phyloP scores from a whole-genome alignment of 2,888 invertebrate genomes.

The Mesorhabditis sp. region DNA sequence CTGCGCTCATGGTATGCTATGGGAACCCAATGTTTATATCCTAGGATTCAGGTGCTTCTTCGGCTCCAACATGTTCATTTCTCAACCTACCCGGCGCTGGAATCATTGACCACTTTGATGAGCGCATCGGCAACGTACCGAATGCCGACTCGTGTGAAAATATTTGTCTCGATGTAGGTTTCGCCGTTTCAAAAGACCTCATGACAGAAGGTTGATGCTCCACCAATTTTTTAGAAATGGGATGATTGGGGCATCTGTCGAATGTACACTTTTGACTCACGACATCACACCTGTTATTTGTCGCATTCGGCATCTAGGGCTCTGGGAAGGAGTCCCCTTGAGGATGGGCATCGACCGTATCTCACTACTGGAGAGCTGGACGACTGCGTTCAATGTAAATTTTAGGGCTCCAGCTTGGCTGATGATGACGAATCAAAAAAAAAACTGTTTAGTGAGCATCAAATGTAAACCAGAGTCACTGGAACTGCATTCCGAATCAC shows the following conservation, averaged over 20 bases:
- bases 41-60: background rate
- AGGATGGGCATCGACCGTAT: background rate
- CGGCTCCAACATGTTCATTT: background rate
- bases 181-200: background rate
- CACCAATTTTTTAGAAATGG: background rate
- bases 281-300: background rate
- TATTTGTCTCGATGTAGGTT: background rate
- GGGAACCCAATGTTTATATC: background rate
- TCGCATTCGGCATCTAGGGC: background rate
- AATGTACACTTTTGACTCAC: background rate
- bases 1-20: background rate
- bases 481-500: background rate
- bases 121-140: background rate
- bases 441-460: background rate
- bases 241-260: background rate
- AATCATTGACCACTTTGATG: slow-evolving; percentile 1
- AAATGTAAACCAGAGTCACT: slow-evolving; percentile 1
- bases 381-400: slow-evolving; percentile 3
- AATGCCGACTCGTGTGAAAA: background rate
- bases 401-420: background rate
- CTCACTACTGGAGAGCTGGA: background rate
- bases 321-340: background rate
- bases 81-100: background rate
- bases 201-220: background rate
- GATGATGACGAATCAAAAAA: background rate